Evolutionary conservation across 2,888 invertebrate species (phyloP), one percentile per base, ranked within the genome.

Genomic region (Sylvicola cinctus): DNA sequence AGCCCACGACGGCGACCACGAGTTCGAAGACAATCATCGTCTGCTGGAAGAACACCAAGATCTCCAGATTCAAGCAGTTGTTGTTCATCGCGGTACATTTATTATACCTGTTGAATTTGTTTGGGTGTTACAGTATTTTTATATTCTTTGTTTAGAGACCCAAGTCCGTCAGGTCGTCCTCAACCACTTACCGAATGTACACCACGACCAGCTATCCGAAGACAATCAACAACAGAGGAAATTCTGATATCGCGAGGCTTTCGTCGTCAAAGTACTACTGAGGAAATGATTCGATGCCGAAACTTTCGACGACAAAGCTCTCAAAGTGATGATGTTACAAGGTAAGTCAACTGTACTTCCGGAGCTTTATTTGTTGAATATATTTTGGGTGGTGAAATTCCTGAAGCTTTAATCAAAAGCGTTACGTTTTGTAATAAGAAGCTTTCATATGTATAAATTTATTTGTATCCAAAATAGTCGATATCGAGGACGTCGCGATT

Each of bases 171-270:
- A 44, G 69, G 68, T 8, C 54, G 72, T 6, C 62, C 66, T 17
- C 60, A 60, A 1, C 52, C 67, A 45, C 47, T 64, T 43, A 48
- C 55, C 1, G 47, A 64, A 37, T 67, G 66, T 29, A 63, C 65
- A 4, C 66, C 74, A 45, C 63, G 77, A 27, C 80, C 83, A 7
- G 70, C 78, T 43, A 80, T 84, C 39, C 63, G 87, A 38, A 65
- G 87, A 38, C 87, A 87, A 59, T 85, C 85, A 17, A 87, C 87
- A 11, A 88, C 87, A 1, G 85, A 87, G 52, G 88, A 88, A 57
- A 88, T 88, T 46, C 60, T 88, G 28, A 87, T 87, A 47, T 83
- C 87, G 0, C 69, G 85, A 36, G 88, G 88, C 3, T 88, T 88
- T 54, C 68, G 88, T 1, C 66, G 87, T 11, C 87, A 88, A 50